Conservation (phyloP, 2,113 vertebrate species). For the Halcyon senegalensis region DNA sequence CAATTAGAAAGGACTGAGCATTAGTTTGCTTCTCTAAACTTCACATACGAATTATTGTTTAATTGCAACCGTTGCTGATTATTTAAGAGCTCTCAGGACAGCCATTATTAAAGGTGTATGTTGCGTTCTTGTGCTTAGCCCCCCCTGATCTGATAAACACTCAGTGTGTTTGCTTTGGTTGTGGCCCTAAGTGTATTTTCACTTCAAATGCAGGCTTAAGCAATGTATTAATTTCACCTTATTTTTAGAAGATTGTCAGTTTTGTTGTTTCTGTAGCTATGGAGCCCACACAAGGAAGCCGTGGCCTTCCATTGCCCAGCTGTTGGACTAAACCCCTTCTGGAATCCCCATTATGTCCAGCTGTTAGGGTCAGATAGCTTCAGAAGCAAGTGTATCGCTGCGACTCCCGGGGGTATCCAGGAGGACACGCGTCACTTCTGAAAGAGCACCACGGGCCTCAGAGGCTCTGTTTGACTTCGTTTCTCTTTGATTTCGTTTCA, state of each 20-base stretch:
- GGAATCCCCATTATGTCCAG: conserved; percentile 85
- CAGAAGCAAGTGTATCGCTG: conserved; percentile 49
- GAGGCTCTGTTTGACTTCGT: neutral
- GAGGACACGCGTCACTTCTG: neutral
- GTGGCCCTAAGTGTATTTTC: conserved; percentile 17
- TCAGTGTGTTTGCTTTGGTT: neutral
- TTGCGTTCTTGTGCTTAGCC: neutral
- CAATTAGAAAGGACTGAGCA: neutral
- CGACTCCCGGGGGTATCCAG: neutral
- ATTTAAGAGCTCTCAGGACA: neutral
- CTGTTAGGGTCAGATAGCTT: conserved; percentile 80
- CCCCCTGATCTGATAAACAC: neutral
- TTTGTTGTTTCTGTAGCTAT: conserved; percentile 83
- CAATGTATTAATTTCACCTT: conserved; percentile 60
- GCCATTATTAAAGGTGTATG: neutral
- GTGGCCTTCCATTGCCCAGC: conserved; percentile 80
- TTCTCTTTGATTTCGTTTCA: neutral
- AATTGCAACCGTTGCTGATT: neutral
- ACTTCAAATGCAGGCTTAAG: neutral
- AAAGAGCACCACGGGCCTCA: neutral
- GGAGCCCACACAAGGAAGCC: conserved; percentile 76
- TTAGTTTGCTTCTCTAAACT: neutral
- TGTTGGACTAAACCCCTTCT: conserved; percentile 78
- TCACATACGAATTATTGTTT: neutral
- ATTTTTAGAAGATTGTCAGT: conserved; percentile 79